Percentiles rank a stretch among this genome's conserved stretches.
These are phyloP conservation scores for Heliornis fulica DNA, from an alignment of 2,113 vertebrate genomes.

Conservation along the genomic window DNA sequence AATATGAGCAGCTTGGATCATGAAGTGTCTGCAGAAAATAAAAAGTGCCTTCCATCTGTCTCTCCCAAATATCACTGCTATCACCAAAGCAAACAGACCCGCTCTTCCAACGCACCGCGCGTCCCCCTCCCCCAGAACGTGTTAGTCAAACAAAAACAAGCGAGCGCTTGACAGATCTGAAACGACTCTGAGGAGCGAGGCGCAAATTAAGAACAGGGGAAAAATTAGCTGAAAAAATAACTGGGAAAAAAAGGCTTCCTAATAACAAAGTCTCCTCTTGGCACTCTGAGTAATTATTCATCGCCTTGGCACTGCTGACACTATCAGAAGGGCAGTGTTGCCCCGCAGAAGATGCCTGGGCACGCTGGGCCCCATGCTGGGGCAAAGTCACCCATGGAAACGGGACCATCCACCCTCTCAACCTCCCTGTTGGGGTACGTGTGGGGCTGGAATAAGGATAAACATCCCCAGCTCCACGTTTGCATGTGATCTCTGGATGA, in stretches of 20 bases:
- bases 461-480: too few species aligned
- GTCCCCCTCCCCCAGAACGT: slow-evolving; percentile 55
- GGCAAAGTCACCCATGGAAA: neutral
- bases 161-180: slow-evolving; percentile 44
- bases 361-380: neutral
- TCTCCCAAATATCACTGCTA: slow-evolving; percentile 71
- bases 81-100: slow-evolving; percentile 72
- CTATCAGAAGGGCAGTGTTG: neutral
- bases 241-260: neutral
- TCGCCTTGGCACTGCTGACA: neutral
- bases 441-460: too few species aligned
- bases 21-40: slow-evolving; percentile 75
- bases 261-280: neutral
- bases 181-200: neutral
- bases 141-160: slow-evolving; percentile 71
- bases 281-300: neutral
- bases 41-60: slow-evolving; percentile 76
- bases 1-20: slow-evolving; percentile 76
- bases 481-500: too few species aligned
- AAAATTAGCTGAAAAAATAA: slow-evolving; percentile 38
- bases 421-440: too few species aligned
- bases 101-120: slow-evolving; percentile 50
- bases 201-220: slow-evolving; percentile 7
- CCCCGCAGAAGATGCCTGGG: neutral
- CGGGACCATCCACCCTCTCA: too few species aligned